These are phyloP conservation scores for Columba janthina DNA, from an alignment of 2,113 vertebrate genomes.

Conservation along the genomic window DNA sequence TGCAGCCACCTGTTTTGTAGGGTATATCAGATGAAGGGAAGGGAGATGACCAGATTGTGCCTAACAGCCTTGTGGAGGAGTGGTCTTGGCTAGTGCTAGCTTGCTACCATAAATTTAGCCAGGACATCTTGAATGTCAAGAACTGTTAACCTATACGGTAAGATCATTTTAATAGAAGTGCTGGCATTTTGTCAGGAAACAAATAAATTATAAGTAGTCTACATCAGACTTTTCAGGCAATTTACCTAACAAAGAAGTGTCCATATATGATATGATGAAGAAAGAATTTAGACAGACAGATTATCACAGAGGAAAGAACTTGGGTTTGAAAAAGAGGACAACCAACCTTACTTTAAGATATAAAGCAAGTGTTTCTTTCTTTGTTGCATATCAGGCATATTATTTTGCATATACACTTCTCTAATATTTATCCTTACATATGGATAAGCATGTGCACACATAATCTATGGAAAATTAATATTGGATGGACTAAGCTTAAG, in stretches of 20 bases:
- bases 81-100: neutral
- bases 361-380: neutral
- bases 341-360: neutral
- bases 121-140: neutral
- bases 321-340: neutral
- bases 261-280: neutral
- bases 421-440: neutral
- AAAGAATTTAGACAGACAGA: neutral
- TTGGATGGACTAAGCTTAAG: neutral
- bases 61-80: neutral
- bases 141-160: neutral
- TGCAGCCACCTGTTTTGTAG: neutral
- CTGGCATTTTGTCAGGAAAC: neutral
- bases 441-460: neutral
- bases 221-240: neutral
- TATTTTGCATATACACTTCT: neutral
- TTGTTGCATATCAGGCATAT: neutral
- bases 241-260: neutral
- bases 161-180: neutral
- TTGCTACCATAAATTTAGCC: neutral
- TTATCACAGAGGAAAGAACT: neutral
- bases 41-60: neutral
- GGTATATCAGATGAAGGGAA: neutral
- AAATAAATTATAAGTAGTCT: neutral
- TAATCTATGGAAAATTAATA: neutral